Conservation (phyloP, 2,113 vertebrate genomes). For the Neogobius melanostomus region DNA sequence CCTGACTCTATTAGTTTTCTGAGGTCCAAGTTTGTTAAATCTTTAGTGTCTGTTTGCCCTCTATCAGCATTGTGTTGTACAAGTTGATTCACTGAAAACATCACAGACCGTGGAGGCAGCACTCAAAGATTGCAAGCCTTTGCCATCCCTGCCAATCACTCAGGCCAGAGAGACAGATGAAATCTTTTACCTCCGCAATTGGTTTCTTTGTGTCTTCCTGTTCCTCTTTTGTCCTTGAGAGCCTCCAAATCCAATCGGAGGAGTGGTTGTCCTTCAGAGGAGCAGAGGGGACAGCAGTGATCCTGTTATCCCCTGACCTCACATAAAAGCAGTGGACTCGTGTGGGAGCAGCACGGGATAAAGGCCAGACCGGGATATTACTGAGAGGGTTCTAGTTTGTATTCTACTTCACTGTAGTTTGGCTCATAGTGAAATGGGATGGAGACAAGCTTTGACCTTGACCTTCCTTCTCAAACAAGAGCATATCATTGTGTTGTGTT, state of each 20-base stretch:
- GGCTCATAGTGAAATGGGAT: constrained; percentile 43
- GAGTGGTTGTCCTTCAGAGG: constrained; percentile 70
- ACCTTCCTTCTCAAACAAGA: constrained; percentile 36
- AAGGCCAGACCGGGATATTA: constrained; percentile 48
- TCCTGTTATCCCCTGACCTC: constrained; percentile 76
- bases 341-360: constrained; percentile 27
- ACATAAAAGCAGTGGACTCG: constrained; percentile 56
- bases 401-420: constrained; percentile 27
- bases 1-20: constrained; percentile 17
- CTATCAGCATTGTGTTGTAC: constrained; percentile 12
- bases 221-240: constrained; percentile 70
- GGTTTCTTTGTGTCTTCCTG: constrained; percentile 65
- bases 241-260: constrained; percentile 72
- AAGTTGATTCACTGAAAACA: constrained; percentile 8
- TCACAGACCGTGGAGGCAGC: constrained; percentile 47
- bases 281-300: constrained; percentile 70
- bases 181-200: constrained; percentile 64
- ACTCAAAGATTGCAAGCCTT: constrained; percentile 49
- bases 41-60: constrained; percentile 39
- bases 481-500: constrained; percentile 13
- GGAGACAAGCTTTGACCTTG: constrained; percentile 36
- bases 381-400: constrained; percentile 16
- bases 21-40: constrained; percentile 35
- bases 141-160: constrained; percentile 68
- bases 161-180: constrained; percentile 65